Evolutionary conservation across 2,888 invertebrate genomes (phyloP).

Genomic region (Tillus elongatus): DNA sequence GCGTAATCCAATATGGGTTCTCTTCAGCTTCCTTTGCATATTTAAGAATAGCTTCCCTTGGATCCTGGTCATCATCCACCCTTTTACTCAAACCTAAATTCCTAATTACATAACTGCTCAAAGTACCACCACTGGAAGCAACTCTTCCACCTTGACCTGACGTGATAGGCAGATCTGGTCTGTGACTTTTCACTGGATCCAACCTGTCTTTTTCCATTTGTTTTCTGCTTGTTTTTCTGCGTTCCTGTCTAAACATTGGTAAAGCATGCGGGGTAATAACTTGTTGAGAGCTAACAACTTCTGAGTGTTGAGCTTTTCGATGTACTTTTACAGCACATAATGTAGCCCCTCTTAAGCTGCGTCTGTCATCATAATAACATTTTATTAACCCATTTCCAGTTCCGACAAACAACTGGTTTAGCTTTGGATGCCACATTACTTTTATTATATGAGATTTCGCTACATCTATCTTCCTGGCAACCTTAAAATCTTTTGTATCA

Average conservation of each 20-base stretch:
- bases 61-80: slow-evolving; percentile 87
- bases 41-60: slow-evolving; percentile 87
- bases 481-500: slow-evolving; percentile 64
- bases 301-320: slow-evolving; percentile 70
- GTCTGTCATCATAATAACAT: slow-evolving; percentile 81
- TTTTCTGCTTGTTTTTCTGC: slow-evolving; percentile 79
- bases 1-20: slow-evolving; percentile 94
- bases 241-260: slow-evolving; percentile 88
- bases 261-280: slow-evolving; percentile 95
- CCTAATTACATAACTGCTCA: slow-evolving; percentile 85
- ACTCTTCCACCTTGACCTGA: slow-evolving; percentile 89
- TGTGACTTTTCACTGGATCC: slow-evolving; percentile 72
- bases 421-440: slow-evolving; percentile 89
- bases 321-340: slow-evolving; percentile 76
- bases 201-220: slow-evolving; percentile 85
- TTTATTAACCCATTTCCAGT: slow-evolving; percentile 85
- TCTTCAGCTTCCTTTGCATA: slow-evolving; percentile 92
- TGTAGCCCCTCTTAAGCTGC: slow-evolving; percentile 83
- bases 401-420: slow-evolving; percentile 94
- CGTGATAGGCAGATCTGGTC: slow-evolving; percentile 81
- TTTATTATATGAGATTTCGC: slow-evolving; percentile 78
- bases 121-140: slow-evolving; percentile 88
- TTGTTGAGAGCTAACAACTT: slow-evolving; percentile 82
- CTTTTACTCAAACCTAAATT: slow-evolving; percentile 89
- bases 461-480: slow-evolving; percentile 66